Evolutionary conservation across 2,888 invertebrate species (phyloP).

Genomic region (Seladonia tumulorum): DNA sequence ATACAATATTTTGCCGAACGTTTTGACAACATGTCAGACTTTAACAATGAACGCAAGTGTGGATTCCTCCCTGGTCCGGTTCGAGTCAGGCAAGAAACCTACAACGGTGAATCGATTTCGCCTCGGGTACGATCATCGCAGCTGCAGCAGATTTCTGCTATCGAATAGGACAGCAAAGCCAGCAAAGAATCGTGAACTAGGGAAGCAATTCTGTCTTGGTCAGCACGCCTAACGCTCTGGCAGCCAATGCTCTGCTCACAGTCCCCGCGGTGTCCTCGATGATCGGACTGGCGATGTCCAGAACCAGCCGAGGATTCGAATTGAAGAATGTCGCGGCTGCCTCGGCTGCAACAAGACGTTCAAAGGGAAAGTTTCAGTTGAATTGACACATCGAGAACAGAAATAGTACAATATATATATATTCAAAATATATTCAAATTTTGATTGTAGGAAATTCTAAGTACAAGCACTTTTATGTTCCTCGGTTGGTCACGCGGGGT

Average conservation of each 20-base stretch:
- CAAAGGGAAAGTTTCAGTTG: not conserved
- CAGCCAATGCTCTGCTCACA: conserved; percentile 86
- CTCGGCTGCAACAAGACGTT: conserved; percentile 85
- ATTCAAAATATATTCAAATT: too few relatives aligned
- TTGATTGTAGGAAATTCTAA: too few relatives aligned
- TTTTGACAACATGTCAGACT: not conserved
- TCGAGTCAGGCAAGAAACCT: not conserved
- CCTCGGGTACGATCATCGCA: not conserved
- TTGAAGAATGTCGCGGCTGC: conserved; percentile 90
- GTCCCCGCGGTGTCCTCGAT: conserved; percentile 88
- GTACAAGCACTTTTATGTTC: too few relatives aligned
- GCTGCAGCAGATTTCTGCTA: not conserved
- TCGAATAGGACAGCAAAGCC: not conserved
- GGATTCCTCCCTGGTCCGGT: not conserved
- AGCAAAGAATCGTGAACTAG: conserved; percentile 57
- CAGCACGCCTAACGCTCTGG: conserved; percentile 87
- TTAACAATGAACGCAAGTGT: not conserved
- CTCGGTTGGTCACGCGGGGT: too few relatives aligned
- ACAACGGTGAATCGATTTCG: not conserved
- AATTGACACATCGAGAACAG: not conserved
- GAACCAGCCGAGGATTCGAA: conserved; percentile 87
- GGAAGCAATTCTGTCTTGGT: conserved; percentile 87
- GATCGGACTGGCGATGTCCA: conserved; percentile 89
- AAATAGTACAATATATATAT: too few relatives aligned
- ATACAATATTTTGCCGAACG: not conserved